Base-by-base conservation (phyloP, 1,140 invertebrate genomes). In the Trichogramma pretiosum region DNA sequence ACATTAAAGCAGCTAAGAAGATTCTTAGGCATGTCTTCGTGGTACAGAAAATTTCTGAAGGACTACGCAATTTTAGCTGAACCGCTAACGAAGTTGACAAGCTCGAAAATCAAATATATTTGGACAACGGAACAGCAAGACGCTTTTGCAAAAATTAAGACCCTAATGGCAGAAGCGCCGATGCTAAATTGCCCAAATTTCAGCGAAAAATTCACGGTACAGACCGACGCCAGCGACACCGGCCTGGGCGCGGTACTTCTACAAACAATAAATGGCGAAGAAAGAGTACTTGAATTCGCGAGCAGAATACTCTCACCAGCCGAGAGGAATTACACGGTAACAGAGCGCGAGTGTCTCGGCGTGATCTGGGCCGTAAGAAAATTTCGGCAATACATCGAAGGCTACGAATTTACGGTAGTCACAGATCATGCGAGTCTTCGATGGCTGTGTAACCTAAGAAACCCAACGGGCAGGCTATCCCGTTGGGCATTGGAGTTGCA, bases 361-460 rank as follows among this genome's bases (percentile, higher is more conserved):
- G n/a, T n/a, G n/a, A n/a, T n/a, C n/a, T n/a, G n/a, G n/a, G n/a
- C n/a, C n/a, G n/a, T n/a, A n/a, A n/a, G n/a, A n/a, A n/a, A n/a
- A n/a, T n/a, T n/a, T n/a, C n/a, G n/a, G n/a, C n/a, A n/a, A n/a
- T n/a, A n/a, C n/a, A n/a, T n/a, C n/a, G n/a, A n/a, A n/a, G n/a
- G n/a, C n/a, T n/a, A n/a, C n/a, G n/a, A n/a, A n/a, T n/a, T n/a
- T n/a, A n/a, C n/a, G n/a, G 61, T 75, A 0, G 51, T 68, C n/a
- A 76, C 74, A 0, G 74, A 78, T 48, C 72, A 75, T 47, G 55
- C 59, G 28, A 60, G 66, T 10, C 54, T 77, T 4, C 50, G 53
- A 22, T 78, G 69, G 66, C 54, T 78, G 5, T 51, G 60, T 18
- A 59, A 59, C 3, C 54, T 72, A 3, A 68, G 64, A 50, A 64